These are phyloP conservation scores for Erynnis tages DNA, from an alignment of 2,888 invertebrate species.

Conservation along the genomic window DNA sequence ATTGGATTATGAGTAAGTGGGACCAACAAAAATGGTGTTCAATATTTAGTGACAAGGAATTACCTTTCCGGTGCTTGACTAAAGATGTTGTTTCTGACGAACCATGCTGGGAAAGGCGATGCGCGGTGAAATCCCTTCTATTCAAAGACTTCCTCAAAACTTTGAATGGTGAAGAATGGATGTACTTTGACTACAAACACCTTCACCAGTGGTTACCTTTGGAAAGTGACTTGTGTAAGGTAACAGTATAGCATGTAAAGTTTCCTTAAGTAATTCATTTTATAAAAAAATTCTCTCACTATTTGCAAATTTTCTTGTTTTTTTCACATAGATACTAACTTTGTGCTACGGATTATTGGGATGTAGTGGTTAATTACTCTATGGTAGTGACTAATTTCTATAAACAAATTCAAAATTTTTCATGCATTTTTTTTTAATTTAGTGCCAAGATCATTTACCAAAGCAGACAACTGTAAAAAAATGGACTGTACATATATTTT, in stretches of 20 bases:
- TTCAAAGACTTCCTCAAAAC: constrained; percentile 83
- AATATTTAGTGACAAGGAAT: constrained; percentile 75
- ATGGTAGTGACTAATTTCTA: too few species aligned
- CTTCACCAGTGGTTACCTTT: constrained; percentile 85
- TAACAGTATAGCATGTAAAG: too few species aligned
- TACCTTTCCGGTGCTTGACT: constrained; percentile 80
- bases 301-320: too few species aligned
- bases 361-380: too few species aligned
- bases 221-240: constrained; percentile 81
- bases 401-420: too few species aligned
- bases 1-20: constrained; percentile 84
- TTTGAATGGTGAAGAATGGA: constrained; percentile 80
- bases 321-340: too few species aligned
- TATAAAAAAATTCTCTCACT: too few species aligned
- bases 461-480: not conserved
- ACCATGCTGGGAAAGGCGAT: constrained; percentile 91
- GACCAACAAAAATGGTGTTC: constrained; percentile 81
- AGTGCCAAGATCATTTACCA: too few species aligned
- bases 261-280: not conserved
- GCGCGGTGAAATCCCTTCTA: constrained; percentile 80
- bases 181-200: constrained; percentile 93
- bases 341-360: too few species aligned
- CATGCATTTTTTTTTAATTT: too few species aligned
- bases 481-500: not conserved
- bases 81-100: constrained; percentile 64